Percentiles rank a stretch among this genome's conserved stretches.
Evolutionary conservation across 2,888 invertebrate genomes (phyloP).

Genomic region (Agonopterix alstromeriana): DNA sequence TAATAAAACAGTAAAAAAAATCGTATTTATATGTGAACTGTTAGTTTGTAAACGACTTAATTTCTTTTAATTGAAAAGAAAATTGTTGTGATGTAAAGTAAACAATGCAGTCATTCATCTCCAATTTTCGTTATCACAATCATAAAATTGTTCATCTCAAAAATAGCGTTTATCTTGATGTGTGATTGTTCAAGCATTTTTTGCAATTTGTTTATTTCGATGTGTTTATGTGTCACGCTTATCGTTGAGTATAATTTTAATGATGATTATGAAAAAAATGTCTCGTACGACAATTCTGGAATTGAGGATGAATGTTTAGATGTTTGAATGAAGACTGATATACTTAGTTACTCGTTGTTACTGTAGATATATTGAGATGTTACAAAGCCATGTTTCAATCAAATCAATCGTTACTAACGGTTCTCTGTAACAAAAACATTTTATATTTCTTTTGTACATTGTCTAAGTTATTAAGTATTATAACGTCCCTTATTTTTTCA

Average conservation of each 20-base stretch:
- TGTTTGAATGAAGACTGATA: constrained; percentile 69
- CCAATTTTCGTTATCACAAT: too few species aligned
- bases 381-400: constrained; percentile 19
- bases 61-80: constrained; percentile 3
- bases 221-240: constrained; percentile 1
- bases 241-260: constrained; percentile 1
- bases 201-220: constrained; percentile 6
- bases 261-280: constrained; percentile 5
- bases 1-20: too few species aligned
- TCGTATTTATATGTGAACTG: too few species aligned
- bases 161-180: too few species aligned
- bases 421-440: constrained; percentile 18
- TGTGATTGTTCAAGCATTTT: not conserved
- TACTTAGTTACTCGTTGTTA: constrained; percentile 41
- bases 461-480: constrained; percentile 12
- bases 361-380: constrained; percentile 32
- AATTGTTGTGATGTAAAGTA: constrained; percentile 1
- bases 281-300: constrained; percentile 5
- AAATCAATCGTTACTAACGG: constrained; percentile 15
- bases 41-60: constrained; percentile 3
- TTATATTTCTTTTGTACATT: constrained; percentile 27
- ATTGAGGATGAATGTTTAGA: constrained; percentile 26
- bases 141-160: too few species aligned
- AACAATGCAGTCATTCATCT: too few species aligned
- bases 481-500: constrained; percentile 1